A percentile compares a stretch with the other conserved stretches of the same genome.
Evolutionary conservation across 2,113 vertebrate genomes (phyloP).

Genomic region (Salminus brasiliensis): DNA sequence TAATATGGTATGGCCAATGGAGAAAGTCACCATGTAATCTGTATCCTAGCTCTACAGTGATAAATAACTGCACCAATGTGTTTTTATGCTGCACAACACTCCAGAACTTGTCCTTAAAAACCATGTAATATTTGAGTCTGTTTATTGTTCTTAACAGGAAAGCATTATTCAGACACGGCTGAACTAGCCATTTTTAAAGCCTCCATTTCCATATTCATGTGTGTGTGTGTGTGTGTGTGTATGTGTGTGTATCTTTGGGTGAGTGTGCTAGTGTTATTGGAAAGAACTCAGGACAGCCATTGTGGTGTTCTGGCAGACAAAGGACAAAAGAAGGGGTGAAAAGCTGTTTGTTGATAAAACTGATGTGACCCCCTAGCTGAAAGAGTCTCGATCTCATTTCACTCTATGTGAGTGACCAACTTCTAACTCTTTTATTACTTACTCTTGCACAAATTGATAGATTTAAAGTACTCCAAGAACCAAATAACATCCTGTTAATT

Average conservation of each 20-base stretch:
- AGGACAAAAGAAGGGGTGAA: slow-evolving; percentile 49
- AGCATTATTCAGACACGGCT: not conserved
- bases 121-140: not conserved
- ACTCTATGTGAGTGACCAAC: slow-evolving; percentile 30
- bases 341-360: slow-evolving; percentile 53
- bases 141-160: not conserved
- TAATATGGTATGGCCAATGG: no score
- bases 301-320: slow-evolving; percentile 48
- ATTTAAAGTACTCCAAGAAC: not conserved
- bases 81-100: not conserved
- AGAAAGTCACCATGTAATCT: no score
- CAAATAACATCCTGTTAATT: not conserved
- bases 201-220: not conserved
- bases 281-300: slow-evolving; percentile 52
- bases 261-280: slow-evolving; percentile 19
- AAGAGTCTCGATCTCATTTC: slow-evolving; percentile 43
- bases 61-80: not conserved
- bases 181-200: not conserved
- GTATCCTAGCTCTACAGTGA: no score
- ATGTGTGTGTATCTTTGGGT: slow-evolving; percentile 15
- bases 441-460: not conserved
- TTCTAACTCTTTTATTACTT: slow-evolving; percentile 15
- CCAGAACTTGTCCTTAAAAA: not conserved
- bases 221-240: slow-evolving; percentile 30
- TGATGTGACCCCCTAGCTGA: slow-evolving; percentile 48